A percentile compares a stretch with the other conserved stretches of the same genome.
These are phyloP conservation scores for Glaucomys volans DNA, from an alignment of 2,113 vertebrate genomes.

Conservation along the genomic window DNA sequence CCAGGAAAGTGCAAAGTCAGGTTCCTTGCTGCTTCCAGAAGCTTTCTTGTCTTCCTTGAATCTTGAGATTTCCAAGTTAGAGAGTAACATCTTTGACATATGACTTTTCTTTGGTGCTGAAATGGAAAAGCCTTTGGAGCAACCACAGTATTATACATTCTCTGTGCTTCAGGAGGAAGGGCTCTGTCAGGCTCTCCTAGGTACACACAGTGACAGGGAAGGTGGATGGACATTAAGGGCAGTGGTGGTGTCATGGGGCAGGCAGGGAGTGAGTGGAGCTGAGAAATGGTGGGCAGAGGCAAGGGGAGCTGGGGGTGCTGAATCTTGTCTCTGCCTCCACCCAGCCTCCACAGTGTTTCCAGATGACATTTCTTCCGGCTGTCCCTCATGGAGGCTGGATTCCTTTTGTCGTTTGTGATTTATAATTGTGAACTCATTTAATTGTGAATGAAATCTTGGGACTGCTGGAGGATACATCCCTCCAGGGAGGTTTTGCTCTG, in stretches of 20 bases:
- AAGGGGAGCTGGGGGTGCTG: background rate
- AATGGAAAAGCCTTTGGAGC: background rate
- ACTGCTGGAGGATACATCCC: background rate
- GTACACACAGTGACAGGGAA: background rate
- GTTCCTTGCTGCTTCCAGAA: no score
- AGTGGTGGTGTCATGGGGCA: background rate
- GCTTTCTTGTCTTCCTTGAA: background rate
- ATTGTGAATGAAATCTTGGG: background rate
- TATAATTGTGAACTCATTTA: background rate
- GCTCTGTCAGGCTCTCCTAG: background rate
- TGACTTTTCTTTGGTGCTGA: background rate
- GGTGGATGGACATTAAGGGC: background rate
- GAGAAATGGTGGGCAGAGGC: background rate
- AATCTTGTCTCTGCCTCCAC: background rate
- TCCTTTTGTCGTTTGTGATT: background rate
- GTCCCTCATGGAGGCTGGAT: background rate
- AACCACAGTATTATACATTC: background rate
- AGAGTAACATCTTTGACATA: background rate
- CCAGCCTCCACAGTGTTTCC: background rate
- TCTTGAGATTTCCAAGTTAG: background rate
- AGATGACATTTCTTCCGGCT: background rate
- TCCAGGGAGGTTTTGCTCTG: background rate
- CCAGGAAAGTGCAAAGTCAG: no score
- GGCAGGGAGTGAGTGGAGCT: background rate
- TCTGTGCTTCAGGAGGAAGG: background rate